Conservation (phyloP, 1,140 invertebrate species). For the Stratiolaelaps scimitus region DNA sequence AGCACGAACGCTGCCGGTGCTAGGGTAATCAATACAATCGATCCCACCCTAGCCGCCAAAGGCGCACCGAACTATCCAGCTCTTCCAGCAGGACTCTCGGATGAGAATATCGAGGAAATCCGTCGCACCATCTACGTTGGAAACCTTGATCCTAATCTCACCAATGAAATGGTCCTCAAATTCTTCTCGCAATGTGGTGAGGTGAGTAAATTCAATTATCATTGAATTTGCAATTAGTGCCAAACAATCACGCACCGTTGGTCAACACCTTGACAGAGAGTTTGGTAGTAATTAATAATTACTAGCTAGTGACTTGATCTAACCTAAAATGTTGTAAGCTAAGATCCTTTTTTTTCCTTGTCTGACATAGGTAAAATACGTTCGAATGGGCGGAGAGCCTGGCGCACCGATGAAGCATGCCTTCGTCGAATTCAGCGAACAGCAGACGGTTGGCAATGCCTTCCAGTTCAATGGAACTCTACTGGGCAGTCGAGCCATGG, state of each 20-base stretch:
- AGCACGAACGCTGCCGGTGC: conserved; percentile 51
- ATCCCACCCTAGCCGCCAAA: conserved; percentile 69
- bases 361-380: conserved; percentile 59
- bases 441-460: conserved; percentile 69
- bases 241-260: too few relatives aligned
- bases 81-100: conserved; percentile 74
- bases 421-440: conserved; percentile 85
- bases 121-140: conserved; percentile 69
- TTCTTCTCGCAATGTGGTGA: conserved; percentile 76
- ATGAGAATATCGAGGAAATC: conserved; percentile 87
- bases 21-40: conserved; percentile 71
- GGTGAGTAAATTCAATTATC: conserved; percentile 43
- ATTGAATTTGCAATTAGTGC: too few relatives aligned
- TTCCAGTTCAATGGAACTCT: conserved; percentile 64
- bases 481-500: conserved; percentile 51
- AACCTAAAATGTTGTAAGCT: too few relatives aligned
- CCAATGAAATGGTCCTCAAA: conserved; percentile 63
- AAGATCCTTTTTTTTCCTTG: too few relatives aligned
- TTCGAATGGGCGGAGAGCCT: conserved; percentile 74
- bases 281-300: too few relatives aligned
- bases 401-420: conserved; percentile 60
- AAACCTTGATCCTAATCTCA: conserved; percentile 53
- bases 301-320: too few relatives aligned
- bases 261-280: too few relatives aligned
- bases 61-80: conserved; percentile 81